Evolutionary conservation across 2,113 vertebrate genomes (phyloP).

Genomic region (Chlamydotis undulata): DNA sequence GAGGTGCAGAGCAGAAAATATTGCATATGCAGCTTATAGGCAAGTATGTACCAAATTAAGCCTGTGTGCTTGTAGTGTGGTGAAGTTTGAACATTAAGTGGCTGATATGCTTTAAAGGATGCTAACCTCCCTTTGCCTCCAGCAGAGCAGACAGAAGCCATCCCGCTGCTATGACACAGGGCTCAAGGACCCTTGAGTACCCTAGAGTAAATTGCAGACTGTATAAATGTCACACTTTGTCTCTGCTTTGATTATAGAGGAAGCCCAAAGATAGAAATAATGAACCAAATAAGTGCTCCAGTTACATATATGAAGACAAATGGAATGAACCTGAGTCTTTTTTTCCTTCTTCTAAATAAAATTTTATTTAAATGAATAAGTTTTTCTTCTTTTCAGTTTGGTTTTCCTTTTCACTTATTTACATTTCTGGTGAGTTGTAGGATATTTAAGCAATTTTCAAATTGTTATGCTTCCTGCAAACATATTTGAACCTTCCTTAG

Average conservation of each 20-base stretch:
- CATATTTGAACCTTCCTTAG: not conserved
- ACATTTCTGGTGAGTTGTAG: not conserved
- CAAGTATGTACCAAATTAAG: not conserved
- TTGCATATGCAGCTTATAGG: not conserved
- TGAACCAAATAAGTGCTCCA: not conserved
- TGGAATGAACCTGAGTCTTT: not conserved
- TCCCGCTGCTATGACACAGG: not conserved
- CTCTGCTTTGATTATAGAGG: not conserved
- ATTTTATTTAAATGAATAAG: not conserved
- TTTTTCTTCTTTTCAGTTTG: not conserved
- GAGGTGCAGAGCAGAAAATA: not conserved
- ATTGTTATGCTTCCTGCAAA: not conserved
- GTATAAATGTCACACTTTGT: not conserved
- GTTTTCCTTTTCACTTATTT: not conserved
- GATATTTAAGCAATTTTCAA: not conserved
- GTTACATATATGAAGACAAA: not conserved
- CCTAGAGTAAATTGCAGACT: not conserved
- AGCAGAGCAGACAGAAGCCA: not conserved
- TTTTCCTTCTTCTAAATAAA: not conserved
- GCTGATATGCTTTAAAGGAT: not conserved
- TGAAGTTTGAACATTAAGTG: not conserved
- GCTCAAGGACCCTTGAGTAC: not conserved
- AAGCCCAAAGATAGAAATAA: not conserved
- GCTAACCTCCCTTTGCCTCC: not conserved
- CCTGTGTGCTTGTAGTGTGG: rapidly evolving